A percentile compares a stretch with the other conserved stretches of the same genome.
Evolutionary conservation across 2,888 invertebrate genomes (phyloP).

Genomic region (Polydesmus complanatus): DNA sequence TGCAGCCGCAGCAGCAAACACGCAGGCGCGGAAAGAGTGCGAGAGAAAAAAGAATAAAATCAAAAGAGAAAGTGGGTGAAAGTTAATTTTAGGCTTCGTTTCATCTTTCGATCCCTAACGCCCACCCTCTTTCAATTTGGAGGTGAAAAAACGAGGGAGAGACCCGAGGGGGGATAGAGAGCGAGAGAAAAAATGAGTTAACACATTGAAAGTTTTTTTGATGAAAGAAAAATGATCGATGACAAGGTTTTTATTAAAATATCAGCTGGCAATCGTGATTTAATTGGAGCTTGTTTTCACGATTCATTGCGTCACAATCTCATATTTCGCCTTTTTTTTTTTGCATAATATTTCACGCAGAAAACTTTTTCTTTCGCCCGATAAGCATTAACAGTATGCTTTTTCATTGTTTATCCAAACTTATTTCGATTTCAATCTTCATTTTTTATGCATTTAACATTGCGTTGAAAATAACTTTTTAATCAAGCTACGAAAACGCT

Average conservation of each 20-base stretch:
- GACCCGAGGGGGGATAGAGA: background rate
- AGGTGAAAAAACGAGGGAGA: background rate
- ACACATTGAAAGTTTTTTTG: background rate
- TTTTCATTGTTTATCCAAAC: no score
- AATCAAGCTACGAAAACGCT: no score
- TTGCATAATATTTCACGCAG: no score
- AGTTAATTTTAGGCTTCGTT: background rate
- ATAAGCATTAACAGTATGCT: no score
- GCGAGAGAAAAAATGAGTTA: background rate
- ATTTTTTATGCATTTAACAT: no score
- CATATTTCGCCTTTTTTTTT: no score
- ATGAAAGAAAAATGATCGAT: background rate
- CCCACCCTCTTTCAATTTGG: background rate
- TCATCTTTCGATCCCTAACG: background rate
- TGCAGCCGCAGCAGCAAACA: background rate
- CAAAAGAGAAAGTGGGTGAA: no score
- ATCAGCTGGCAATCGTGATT: background rate
- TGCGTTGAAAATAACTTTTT: no score
- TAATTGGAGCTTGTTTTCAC: background rate
- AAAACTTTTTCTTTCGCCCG: no score
- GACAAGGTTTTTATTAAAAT: background rate
- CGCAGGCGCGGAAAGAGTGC: background rate
- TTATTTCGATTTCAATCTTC: no score
- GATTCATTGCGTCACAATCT: background rate
- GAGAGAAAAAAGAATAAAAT: no score